Conservation (phyloP, 2,888 invertebrate genomes). For the Alloplasta piceator region DNA sequence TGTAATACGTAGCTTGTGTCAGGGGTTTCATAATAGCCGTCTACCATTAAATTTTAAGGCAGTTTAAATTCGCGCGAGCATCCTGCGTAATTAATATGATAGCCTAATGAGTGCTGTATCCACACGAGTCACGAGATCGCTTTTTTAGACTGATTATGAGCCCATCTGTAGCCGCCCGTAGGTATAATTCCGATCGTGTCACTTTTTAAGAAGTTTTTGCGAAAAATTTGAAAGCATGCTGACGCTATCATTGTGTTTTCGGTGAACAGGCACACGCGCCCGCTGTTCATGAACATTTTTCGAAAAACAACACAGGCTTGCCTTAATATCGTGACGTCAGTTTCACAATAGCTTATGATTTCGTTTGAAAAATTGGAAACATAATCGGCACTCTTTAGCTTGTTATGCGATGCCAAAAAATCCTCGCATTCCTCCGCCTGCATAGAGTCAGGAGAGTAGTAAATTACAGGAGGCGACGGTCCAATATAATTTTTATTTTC, state of each 20-base stretch:
- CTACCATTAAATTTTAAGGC: constrained; percentile 22
- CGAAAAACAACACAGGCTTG: constrained; percentile 73
- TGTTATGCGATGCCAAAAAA: constrained; percentile 69
- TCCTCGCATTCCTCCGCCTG: constrained; percentile 28
- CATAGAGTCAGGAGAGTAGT: constrained; percentile 65
- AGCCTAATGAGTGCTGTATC: constrained; percentile 6
- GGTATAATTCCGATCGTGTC: constrained; percentile 15
- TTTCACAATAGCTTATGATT: constrained; percentile 66
- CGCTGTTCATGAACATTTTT: constrained; percentile 65
- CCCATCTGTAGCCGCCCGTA: constrained; percentile 29
- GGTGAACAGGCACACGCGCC: constrained; percentile 60
- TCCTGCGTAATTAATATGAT: constrained; percentile 30
- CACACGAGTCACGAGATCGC: constrained; percentile 28
- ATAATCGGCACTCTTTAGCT: constrained; percentile 47
- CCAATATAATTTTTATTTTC: constrained; percentile 70
- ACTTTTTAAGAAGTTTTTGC: constrained; percentile 3
- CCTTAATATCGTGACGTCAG: constrained; percentile 71
- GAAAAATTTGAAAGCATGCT: constrained; percentile 4
- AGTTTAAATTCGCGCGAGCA: constrained; percentile 32
- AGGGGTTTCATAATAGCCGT: constrained; percentile 38
- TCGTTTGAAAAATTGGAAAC: constrained; percentile 72
- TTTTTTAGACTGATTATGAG: constrained; percentile 45
- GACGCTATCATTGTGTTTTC: constrained; percentile 3
- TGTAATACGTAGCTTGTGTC: constrained; percentile 28
- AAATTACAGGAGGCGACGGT: constrained; percentile 24